Evolutionary conservation across 2,888 invertebrate genomes (phyloP).

Genomic region (Nemotelus nigrinus): DNA sequence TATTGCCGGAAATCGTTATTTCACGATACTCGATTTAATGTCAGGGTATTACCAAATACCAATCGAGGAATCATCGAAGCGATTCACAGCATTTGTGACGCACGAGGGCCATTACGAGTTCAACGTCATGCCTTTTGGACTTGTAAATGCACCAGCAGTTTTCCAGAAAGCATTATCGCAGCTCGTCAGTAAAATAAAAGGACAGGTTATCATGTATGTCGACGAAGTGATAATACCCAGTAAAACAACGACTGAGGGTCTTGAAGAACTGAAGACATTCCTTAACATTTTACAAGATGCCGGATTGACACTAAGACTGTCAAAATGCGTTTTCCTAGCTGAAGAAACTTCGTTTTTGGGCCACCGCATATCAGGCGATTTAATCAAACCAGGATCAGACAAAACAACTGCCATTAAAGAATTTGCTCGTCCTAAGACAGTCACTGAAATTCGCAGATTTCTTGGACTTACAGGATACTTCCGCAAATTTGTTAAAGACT

Average conservation of each 20-base stretch:
- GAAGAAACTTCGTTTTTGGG: constrained; percentile 49
- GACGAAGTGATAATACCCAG: constrained; percentile 51
- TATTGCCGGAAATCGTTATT: no score
- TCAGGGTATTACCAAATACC: not conserved
- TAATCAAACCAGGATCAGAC: no score
- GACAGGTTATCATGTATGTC: constrained; percentile 46
- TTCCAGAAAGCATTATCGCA: not conserved
- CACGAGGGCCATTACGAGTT: not conserved
- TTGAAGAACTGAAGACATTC: constrained; percentile 41
- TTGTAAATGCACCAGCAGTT: not conserved
- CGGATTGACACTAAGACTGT: constrained; percentile 48
- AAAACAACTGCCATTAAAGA: no score
- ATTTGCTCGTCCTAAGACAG: no score
- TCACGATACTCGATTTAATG: no score
- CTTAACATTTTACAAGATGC: constrained; percentile 43
- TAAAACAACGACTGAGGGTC: constrained; percentile 28
- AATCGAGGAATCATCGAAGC: not conserved
- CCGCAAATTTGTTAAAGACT: no score
- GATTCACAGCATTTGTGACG: constrained; percentile 37
- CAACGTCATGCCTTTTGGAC: constrained; percentile 4
- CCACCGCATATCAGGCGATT: constrained; percentile 48
- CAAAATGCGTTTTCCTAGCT: constrained; percentile 49
- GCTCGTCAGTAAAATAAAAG: not conserved
- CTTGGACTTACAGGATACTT: no score
- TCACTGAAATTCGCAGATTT: no score